phyloP scores from a whole-genome alignment of 2,797 vertebrate species.

The Enteromius trimaculatus region DNA sequence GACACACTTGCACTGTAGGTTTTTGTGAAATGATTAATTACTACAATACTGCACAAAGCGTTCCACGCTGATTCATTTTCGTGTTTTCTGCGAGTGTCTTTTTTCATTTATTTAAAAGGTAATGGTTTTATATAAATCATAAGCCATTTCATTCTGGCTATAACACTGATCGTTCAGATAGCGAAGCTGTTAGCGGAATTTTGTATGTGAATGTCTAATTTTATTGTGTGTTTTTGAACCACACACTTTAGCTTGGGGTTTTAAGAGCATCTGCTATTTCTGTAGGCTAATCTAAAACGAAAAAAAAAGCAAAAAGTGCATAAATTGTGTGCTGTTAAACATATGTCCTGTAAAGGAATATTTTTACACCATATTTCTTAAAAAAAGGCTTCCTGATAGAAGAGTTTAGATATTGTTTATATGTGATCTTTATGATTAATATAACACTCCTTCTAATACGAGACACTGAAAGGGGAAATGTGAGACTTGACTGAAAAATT shows the following conservation, averaged over 20 bases:
- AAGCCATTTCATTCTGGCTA: background rate
- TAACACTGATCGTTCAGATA: background rate
- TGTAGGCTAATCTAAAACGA: background rate
- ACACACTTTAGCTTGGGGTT: background rate
- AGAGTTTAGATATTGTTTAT: background rate
- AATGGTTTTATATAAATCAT: slow-evolving; percentile 1
- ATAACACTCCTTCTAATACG: background rate
- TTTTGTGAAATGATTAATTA: slow-evolving; percentile 19
- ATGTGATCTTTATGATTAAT: background rate
- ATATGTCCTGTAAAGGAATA: background rate
- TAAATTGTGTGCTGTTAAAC: slow-evolving; percentile 4
- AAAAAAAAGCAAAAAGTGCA: background rate
- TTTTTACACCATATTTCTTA: background rate
- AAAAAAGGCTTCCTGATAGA: background rate
- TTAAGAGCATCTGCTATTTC: background rate
- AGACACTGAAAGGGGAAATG: background rate
- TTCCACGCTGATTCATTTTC: background rate
- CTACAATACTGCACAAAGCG: too few relatives aligned
- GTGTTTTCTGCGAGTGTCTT: background rate
- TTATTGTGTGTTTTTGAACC: slow-evolving; percentile 10
- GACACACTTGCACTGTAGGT: background rate
- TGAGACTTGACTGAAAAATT: background rate
- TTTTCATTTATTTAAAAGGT: slow-evolving; percentile 1
- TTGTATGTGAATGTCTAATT: background rate
- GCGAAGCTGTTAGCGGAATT: background rate